Percentiles rank a stretch among this genome's conserved stretches.
These are phyloP conservation scores for Copsychus sechellarum DNA, from an alignment of 2,113 vertebrate genomes.

Conservation along the genomic window DNA sequence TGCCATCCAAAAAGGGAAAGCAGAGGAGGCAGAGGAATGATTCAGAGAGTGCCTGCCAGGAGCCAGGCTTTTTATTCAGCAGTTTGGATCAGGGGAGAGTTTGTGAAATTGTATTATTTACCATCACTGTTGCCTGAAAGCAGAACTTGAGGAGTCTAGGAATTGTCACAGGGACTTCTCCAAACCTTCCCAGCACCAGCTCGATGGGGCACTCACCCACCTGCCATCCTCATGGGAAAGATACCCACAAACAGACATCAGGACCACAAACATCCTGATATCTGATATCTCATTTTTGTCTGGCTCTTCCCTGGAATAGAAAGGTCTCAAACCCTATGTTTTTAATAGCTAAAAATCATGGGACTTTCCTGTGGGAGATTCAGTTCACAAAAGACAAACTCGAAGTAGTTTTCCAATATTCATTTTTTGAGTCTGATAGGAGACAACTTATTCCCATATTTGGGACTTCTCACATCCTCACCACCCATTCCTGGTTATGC, in stretches of 20 bases:
- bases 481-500: background rate
- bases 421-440: background rate
- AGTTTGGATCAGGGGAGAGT: background rate
- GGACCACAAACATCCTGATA: background rate
- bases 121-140: background rate
- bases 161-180: background rate
- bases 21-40: conserved; percentile 55
- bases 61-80: conserved; percentile 11
- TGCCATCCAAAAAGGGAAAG: conserved; percentile 47
- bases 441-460: background rate
- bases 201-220: background rate
- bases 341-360: background rate
- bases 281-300: background rate
- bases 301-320: background rate
- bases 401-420: background rate
- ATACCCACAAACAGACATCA: fast-evolving
- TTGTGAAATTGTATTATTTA: background rate
- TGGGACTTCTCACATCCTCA: background rate
- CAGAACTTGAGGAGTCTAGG: background rate
- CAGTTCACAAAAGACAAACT: background rate
- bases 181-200: background rate
- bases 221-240: background rate
- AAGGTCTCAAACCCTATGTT: background rate
- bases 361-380: background rate
- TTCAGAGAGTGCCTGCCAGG: conserved; percentile 37